A percentile compares a stretch with the other conserved stretches of the same genome.
Evolutionary conservation across 2,113 vertebrate species (phyloP).

Genomic region (Apaloderma vittatum): DNA sequence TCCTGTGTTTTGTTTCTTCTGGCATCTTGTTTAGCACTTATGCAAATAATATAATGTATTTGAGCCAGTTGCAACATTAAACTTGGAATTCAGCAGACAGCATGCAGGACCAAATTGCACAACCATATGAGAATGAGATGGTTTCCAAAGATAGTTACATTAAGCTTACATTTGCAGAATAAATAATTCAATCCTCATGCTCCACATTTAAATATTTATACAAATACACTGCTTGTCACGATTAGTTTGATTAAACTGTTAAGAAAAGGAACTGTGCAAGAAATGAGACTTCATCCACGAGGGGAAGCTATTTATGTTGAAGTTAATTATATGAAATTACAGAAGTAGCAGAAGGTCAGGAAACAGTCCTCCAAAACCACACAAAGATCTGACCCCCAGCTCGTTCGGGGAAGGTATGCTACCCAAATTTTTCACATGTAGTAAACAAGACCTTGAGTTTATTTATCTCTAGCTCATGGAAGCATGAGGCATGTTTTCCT

Average conservation of each 20-base stretch:
- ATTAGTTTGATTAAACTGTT: constrained; percentile 70
- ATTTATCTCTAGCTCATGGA: neutral
- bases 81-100: neutral
- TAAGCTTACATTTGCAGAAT: constrained; percentile 50
- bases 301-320: constrained; percentile 32
- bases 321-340: constrained; percentile 21
- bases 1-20: neutral
- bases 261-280: constrained; percentile 41
- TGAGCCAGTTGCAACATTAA: constrained; percentile 6
- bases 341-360: constrained; percentile 3
- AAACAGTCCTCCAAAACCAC: neutral
- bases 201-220: constrained; percentile 75
- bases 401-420: neutral
- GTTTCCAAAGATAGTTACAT: constrained; percentile 63
- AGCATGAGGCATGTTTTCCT: neutral
- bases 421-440: neutral
- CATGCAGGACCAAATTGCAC: neutral
- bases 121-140: neutral
- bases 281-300: constrained; percentile 49
- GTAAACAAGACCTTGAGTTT: neutral
- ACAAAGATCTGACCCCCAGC: neutral
- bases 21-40: neutral
- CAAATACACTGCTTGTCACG: constrained; percentile 60
- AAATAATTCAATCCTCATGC: constrained; percentile 65
- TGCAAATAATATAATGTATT: constrained; percentile 7